Evolutionary conservation across 2,888 invertebrate genomes (phyloP).

Genomic region (Drosophila maculinotata): DNA sequence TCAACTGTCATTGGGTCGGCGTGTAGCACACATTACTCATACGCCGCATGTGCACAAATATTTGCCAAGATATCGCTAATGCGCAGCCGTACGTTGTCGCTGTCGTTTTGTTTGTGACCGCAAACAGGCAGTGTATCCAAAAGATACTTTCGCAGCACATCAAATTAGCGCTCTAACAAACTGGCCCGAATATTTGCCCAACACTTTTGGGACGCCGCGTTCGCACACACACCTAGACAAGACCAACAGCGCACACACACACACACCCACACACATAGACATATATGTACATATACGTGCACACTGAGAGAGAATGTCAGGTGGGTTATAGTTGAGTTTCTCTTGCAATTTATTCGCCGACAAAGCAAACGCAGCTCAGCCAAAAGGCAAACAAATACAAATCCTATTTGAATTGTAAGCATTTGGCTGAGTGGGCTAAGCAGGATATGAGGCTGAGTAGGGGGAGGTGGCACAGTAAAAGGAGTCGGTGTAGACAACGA

Average conservation of each 20-base stretch:
- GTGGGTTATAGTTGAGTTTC: slow-evolving; percentile 35
- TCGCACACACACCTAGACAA: slow-evolving; percentile 14
- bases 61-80: slow-evolving; percentile 56
- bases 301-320: too few species aligned
- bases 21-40: slow-evolving; percentile 57
- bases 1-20: slow-evolving; percentile 29
- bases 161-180: slow-evolving; percentile 54
- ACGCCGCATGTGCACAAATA: slow-evolving; percentile 66
- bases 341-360: slow-evolving; percentile 52
- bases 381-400: slow-evolving; percentile 78
- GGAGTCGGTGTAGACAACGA: too few species aligned
- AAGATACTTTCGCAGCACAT: slow-evolving; percentile 57
- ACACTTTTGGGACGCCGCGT: slow-evolving; percentile 55
- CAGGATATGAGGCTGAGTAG: not conserved
- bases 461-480: too few species aligned
- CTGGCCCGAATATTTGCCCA: slow-evolving; percentile 54
- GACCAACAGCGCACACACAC: too few species aligned
- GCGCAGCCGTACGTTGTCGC: slow-evolving; percentile 36
- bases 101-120: slow-evolving; percentile 36
- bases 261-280: not conserved
- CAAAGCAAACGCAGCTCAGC: slow-evolving; percentile 57
- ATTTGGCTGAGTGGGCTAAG: slow-evolving; percentile 24
- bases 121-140: slow-evolving; percentile 36
- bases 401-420: slow-evolving; percentile 71
- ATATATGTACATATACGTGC: too few species aligned